These are phyloP conservation scores for Taphrorychus bicolor DNA, from an alignment of 2,888 invertebrate genomes.

Conservation along the genomic window DNA sequence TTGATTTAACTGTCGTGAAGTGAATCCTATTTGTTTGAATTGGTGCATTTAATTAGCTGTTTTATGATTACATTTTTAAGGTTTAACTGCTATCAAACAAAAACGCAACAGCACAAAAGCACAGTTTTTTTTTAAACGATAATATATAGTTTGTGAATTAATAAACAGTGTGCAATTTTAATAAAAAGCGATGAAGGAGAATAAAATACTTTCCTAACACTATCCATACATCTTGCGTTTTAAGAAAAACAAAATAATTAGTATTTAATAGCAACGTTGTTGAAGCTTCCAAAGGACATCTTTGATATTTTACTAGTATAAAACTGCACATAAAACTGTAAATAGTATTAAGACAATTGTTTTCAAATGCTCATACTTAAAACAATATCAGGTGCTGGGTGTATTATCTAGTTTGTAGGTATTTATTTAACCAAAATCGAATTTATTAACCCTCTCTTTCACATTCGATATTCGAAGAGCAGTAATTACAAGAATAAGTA, in stretches of 20 bases:
- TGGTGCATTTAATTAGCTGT: too few relatives aligned
- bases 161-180: too few relatives aligned
- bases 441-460: background rate
- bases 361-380: slow-evolving; percentile 35
- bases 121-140: too few relatives aligned
- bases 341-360: slow-evolving; percentile 26
- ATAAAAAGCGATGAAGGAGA: too few relatives aligned
- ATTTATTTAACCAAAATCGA: background rate
- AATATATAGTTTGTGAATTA: too few relatives aligned
- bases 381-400: slow-evolving; percentile 37
- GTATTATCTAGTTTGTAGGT: background rate
- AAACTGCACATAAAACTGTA: slow-evolving; percentile 32
- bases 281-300: slow-evolving; percentile 11
- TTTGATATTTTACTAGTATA: slow-evolving; percentile 9
- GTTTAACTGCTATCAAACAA: too few relatives aligned
- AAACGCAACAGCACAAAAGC: too few relatives aligned
- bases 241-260: background rate
- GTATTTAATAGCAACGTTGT: background rate
- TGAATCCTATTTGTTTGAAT: too few relatives aligned
- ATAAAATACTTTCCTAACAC: background rate
- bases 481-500: background rate
- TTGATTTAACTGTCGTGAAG: too few relatives aligned
- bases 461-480: background rate
- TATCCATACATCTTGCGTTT: background rate
- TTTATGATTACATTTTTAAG: background rate